Evolutionary conservation across 1,140 invertebrate genomes (phyloP), one percentile per base, ranked within the genome.

Genomic region (Listronotus bonariensis): DNA sequence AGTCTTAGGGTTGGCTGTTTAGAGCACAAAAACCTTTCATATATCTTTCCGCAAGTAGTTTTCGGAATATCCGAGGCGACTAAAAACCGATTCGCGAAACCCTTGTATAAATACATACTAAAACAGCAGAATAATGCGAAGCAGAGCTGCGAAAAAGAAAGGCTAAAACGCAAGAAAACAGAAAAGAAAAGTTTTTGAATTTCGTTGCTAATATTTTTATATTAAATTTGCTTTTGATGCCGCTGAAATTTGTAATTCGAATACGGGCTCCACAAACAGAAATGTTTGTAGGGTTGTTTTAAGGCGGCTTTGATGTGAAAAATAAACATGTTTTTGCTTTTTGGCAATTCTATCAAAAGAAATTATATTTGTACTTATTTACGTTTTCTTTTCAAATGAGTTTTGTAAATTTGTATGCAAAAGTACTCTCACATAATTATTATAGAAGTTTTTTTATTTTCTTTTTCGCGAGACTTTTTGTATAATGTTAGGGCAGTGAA

Each of bases 21-120:
- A 26, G 48, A 45, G 45, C 42, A 60, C 49, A 68, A 68, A 68
- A 65, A 68, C 61, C 65, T 49, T 68, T 66, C 57, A 62, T 62
- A 68, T 68, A 68, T 70, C 66, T 68, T 56, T 70, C 56, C 55
- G 57, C 55, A 55, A 67, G 68, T 68, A 70, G 61, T 70, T 70
- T 55, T 20, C 34, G 11, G 61, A 45, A 59, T 53, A 43, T 58
- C 49, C 62, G 49, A 45, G 59, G 67, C 66, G 58, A 68, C 69
- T 70, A 70, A 70, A 70, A 70, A 70, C 58, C 67, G 49, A 71
- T 71, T 36, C 57, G 40, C 53, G 20, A 51, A 70, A 62, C 59
- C 66, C 62, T 70, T 70, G 66, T 70, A 72, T 70, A 72, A 72
- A 70, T 72, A 70, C 70, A 72, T 70, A 66, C 60, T 55, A 72